Evolutionary conservation across 2,113 vertebrate species (phyloP).

Genomic region (Nothoprocta perdicaria): DNA sequence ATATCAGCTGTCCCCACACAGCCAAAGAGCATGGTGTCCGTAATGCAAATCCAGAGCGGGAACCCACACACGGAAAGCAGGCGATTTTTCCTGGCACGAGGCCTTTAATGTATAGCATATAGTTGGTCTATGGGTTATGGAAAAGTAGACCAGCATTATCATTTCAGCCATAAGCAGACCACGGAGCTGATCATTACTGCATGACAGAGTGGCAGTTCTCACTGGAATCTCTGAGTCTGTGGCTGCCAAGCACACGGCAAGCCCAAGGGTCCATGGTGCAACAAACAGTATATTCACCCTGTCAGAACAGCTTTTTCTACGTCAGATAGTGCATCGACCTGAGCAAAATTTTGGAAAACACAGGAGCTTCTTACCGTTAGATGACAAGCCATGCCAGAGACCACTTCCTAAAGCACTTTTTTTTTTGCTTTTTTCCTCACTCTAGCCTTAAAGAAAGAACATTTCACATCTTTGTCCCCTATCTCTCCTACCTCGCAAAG

Average conservation of each 20-base stretch:
- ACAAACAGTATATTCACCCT: not conserved
- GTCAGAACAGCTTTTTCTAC: rapidly evolving
- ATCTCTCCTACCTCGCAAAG: not conserved
- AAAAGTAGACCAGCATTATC: not conserved
- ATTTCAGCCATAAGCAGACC: not conserved
- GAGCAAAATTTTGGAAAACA: not conserved
- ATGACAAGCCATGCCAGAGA: not conserved
- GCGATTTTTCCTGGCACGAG: not conserved
- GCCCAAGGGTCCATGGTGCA: rapidly evolving
- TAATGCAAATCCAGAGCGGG: not conserved
- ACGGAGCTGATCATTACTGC: not conserved
- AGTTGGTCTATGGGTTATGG: not conserved
- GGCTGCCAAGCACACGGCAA: not conserved
- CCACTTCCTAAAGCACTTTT: not conserved
- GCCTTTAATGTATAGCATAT: not conserved
- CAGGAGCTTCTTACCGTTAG: not conserved
- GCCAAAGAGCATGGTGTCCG: not conserved
- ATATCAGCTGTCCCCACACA: not conserved
- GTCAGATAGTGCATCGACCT: rapidly evolving
- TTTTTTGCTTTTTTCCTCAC: not conserved
- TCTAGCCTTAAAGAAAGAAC: not conserved
- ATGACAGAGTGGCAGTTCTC: not conserved
- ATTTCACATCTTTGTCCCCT: not conserved
- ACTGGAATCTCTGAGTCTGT: not conserved
- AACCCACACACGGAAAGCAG: not conserved